These are phyloP conservation scores for Cotesia glomerata DNA, from an alignment of 1,140 invertebrate genomes.

Conservation along the genomic window DNA sequence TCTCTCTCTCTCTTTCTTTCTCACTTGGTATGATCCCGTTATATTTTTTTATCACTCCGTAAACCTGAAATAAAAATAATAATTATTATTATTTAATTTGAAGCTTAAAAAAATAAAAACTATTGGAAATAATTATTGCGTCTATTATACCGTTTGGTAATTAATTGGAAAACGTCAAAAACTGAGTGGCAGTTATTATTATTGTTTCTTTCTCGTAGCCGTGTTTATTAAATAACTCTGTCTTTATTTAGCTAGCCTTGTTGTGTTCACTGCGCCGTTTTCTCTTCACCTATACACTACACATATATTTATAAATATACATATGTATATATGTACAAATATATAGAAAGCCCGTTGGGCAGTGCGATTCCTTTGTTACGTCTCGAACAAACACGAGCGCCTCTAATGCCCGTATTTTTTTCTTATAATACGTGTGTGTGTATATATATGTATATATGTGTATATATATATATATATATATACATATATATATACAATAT, in stretches of 20 bases:
- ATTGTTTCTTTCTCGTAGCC: not conserved
- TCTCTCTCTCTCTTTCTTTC: slow-evolving; percentile 25
- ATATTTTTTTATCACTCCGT: not conserved
- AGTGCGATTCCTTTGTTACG: slow-evolving; percentile 24
- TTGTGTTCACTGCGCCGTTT: slow-evolving; percentile 16
- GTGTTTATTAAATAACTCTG: slow-evolving; percentile 6
- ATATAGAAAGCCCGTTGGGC: not conserved
- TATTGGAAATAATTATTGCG: not conserved
- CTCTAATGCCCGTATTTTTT: not conserved
- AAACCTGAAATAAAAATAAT: not conserved
- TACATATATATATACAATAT: too few species aligned
- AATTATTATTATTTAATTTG: not conserved
- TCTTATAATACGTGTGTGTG: not conserved
- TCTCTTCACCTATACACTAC: slow-evolving; percentile 18
- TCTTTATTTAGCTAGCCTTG: slow-evolving; percentile 19
- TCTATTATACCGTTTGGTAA: not conserved
- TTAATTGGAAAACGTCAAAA: not conserved
- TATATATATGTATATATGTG: too few species aligned
- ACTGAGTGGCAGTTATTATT: not conserved
- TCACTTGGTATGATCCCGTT: slow-evolving; percentile 36
- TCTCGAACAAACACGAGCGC: slow-evolving; percentile 6
- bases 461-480: not conserved
- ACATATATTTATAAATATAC: slow-evolving; percentile 11
- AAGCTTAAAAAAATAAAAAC: not conserved
- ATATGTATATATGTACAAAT: slow-evolving; percentile 24